Percentiles rank a stretch among this genome's conserved stretches.
phyloP scores from a whole-genome alignment of 2,888 invertebrate genomes.

The Ochropleura leucogaster region DNA sequence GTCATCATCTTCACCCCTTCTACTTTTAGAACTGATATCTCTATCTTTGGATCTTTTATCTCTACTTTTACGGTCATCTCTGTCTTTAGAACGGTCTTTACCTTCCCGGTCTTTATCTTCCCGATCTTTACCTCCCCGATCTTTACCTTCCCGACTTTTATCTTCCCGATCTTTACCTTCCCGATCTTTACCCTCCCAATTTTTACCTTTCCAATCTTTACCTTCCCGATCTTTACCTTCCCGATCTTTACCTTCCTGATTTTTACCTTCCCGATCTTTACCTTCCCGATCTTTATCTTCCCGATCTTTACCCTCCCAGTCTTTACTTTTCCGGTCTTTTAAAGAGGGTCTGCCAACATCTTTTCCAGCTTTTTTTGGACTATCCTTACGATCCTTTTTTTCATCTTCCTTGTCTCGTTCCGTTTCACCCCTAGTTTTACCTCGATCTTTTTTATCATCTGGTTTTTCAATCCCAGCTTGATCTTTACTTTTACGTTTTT shows the following conservation, averaged over 20 bases:
- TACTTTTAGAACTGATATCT: not conserved
- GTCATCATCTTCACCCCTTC: not conserved
- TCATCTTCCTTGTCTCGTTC: not conserved
- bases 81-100: not conserved
- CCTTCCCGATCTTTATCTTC: too few relatives aligned
- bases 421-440: not conserved
- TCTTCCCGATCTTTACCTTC: not conserved
- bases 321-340: too few relatives aligned
- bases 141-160: too few relatives aligned
- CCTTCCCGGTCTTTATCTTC: not conserved
- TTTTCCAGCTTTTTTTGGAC: too few relatives aligned
- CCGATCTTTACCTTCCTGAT: too few relatives aligned
- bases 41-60: not conserved
- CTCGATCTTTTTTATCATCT: not conserved
- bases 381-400: not conserved
- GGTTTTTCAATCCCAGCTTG: not conserved
- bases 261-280: not conserved
- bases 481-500: not conserved
- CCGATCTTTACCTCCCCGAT: not conserved
- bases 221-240: not conserved
- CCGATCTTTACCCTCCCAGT: too few relatives aligned
- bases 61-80: not conserved
- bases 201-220: not conserved
- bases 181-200: too few relatives aligned
- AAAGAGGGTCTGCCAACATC: not conserved